Base-by-base conservation (phyloP, 2,888 invertebrate genomes). In the Fragum sueziense region DNA sequence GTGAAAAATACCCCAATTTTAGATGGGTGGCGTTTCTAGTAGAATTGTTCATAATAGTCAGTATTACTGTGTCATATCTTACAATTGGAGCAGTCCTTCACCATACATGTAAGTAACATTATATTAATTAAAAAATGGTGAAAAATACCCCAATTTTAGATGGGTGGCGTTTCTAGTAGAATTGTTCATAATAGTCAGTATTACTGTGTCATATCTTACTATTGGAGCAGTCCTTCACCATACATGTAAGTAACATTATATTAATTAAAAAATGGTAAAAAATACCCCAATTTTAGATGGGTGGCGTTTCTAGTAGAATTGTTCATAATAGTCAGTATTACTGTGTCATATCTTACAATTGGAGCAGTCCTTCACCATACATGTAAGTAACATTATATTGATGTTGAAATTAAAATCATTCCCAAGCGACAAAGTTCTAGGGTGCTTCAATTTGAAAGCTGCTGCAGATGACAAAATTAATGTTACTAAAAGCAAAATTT, bases 11-110 rank as follows among this genome's bases (percentile, higher is more conserved):
- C 79, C 90, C 91, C 9, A 71, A 76, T 6, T 92, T 89, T 77
- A 74, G 80, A 67, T 93, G 91, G 91, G 91, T 93, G 22, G 91
- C 92, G 14, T 67, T 90, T 6, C 82, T 92, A 41, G 90, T 92
- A 4, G 90, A 92, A 78, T 59, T 91, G 29, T 93, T 93, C 79
- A 93, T 93, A 27, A 86, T 92, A 73, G 89, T 92, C 87, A 92
- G 91, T 80, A 93, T 92, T 33, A 91, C 91, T 0, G 93, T 93
- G n/a, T 93, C 93, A 17, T 93, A 86, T 76, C 89, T 92, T 41
- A 92, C 91, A 4, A 91, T 91, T 6, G 92, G 92, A 22, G 90
- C 91, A 6, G 91, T 92, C 6, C 80, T 92, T 71, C 90, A 91
- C 74, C 93, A 93, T 77, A 93, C 92, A 70, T 82, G 92, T 92